A percentile compares a stretch with the other conserved stretches of the same genome.
phyloP scores from a whole-genome alignment of 2,113 vertebrate genomes.

The Lipophrys pholis region DNA sequence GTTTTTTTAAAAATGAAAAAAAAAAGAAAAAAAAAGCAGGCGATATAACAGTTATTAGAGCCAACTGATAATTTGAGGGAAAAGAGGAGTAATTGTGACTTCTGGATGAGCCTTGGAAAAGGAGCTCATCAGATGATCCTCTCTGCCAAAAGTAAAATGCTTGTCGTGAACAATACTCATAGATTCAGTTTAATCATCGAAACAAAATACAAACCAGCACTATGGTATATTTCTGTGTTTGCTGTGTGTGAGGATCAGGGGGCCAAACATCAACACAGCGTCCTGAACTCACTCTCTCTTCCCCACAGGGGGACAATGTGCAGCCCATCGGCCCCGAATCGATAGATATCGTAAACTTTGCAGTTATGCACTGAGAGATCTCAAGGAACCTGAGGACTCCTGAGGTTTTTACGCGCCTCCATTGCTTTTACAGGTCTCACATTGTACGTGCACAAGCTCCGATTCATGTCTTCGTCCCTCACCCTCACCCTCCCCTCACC shows the following conservation, averaged over 20 bases:
- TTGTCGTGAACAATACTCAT: not conserved
- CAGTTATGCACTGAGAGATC: not conserved
- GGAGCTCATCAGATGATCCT: conserved; percentile 11
- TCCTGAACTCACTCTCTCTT: not conserved
- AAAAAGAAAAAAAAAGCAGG: not conserved
- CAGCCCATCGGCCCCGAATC: not conserved
- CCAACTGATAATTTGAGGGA: conserved; percentile 25
- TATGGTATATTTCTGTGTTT: not conserved
- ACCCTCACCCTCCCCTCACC: no score
- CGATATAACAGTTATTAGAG: conserved; percentile 13
- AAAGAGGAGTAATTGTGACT: conserved; percentile 23
- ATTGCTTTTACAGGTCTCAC: not conserved
- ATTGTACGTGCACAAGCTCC: conserved; percentile 2
- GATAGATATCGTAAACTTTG: not conserved
- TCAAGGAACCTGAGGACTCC: not conserved
- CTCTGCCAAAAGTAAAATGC: not conserved
- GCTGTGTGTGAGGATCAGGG: not conserved
- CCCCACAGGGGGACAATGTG: not conserved
- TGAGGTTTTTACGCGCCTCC: not conserved
- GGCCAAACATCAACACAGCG: not conserved
- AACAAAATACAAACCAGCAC: not conserved
- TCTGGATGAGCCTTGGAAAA: conserved; percentile 19
- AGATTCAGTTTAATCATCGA: not conserved
- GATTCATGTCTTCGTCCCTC: not conserved
- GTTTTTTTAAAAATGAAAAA: conserved; percentile 11